A percentile compares a stretch with the other conserved stretches of the same genome.
phyloP scores from a whole-genome alignment of 2,113 vertebrate genomes.

The Tangachromis dhanisi region DNA sequence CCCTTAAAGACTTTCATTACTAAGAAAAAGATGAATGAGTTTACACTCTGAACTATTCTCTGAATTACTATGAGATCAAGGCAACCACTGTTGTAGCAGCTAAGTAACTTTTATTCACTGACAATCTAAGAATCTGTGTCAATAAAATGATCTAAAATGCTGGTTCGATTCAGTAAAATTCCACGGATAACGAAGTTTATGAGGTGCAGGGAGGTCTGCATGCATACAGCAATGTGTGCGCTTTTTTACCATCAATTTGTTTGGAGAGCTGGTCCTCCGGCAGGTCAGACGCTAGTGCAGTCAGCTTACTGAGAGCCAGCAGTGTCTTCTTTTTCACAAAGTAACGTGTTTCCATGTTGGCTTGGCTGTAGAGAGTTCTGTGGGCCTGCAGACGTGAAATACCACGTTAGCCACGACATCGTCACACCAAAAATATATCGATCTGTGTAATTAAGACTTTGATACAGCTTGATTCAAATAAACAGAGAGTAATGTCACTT shows the following conservation, averaged over 20 bases:
- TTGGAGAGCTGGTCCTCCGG: slow-evolving; percentile 75
- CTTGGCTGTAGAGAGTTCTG: slow-evolving; percentile 81
- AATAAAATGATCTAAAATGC: not conserved
- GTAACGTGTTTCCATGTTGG: slow-evolving; percentile 83
- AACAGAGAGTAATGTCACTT: not conserved
- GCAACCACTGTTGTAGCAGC: not conserved
- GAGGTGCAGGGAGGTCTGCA: not conserved
- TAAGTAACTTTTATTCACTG: not conserved
- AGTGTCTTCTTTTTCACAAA: slow-evolving; percentile 97
- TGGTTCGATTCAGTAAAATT: not conserved
- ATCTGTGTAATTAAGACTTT: not conserved
- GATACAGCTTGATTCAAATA: not conserved
- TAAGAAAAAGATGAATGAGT: not conserved
- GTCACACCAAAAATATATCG: not conserved
- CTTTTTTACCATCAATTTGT: slow-evolving; percentile 81
- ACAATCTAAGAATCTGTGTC: not conserved
- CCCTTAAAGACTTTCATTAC: not conserved
- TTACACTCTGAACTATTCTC: not conserved
- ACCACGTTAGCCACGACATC: not conserved
- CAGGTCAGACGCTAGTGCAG: slow-evolving; percentile 83
- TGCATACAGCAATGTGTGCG: not conserved
- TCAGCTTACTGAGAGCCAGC: slow-evolving; percentile 91
- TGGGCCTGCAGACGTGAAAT: slow-evolving; percentile 74
- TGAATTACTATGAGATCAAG: not conserved
- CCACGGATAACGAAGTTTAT: not conserved